Evolutionary conservation across 2,888 invertebrate species (phyloP).

Genomic region (Eristalinus aeneus): DNA sequence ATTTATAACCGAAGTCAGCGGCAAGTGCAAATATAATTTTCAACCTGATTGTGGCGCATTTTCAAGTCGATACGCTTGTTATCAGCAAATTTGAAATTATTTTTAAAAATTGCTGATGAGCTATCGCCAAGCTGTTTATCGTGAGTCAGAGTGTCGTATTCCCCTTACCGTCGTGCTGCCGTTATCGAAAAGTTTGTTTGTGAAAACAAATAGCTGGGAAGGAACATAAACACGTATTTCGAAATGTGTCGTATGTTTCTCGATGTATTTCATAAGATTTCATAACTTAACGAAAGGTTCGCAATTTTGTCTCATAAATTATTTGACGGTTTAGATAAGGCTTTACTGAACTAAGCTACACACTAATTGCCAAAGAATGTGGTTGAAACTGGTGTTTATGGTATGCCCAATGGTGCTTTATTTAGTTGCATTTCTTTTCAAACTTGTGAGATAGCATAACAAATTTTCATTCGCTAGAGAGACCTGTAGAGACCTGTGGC

Average conservation of each 20-base stretch:
- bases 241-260: background rate
- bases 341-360: too few species aligned
- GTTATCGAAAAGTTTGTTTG: constrained; percentile 26
- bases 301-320: background rate
- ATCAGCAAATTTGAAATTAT: constrained; percentile 8
- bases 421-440: too few species aligned
- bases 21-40: background rate
- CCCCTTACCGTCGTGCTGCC: background rate
- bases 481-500: too few species aligned
- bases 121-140: constrained; percentile 31
- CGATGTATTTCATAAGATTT: background rate
- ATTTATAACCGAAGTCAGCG: background rate
- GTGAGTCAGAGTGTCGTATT: constrained; percentile 26
- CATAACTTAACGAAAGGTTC: background rate
- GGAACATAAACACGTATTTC: constrained; percentile 4
- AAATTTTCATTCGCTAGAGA: too few species aligned
- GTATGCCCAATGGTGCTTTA: too few species aligned
- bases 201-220: background rate
- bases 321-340: too few species aligned
- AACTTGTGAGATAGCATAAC: too few species aligned
- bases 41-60: constrained; percentile 23
- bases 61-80: constrained; percentile 10
- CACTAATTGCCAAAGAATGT: too few species aligned
- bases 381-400: too few species aligned
- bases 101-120: background rate